These are phyloP conservation scores for Sarcophaga caerulescens DNA, from an alignment of 2,888 invertebrate species.

Conservation along the genomic window DNA sequence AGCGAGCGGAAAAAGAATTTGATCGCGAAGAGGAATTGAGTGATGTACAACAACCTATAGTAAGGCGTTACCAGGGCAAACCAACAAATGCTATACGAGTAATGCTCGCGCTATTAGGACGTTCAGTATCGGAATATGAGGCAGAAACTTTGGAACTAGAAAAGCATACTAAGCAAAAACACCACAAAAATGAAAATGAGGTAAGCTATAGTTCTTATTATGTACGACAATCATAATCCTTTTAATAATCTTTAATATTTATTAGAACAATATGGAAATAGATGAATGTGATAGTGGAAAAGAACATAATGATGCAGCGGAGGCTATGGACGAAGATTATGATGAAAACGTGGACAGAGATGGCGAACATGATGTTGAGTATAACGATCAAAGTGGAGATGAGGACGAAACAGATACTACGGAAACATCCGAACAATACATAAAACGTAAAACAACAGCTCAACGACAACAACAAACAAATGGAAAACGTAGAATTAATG, in stretches of 20 bases:
- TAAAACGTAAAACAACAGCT: conserved; percentile 42
- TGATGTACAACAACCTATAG: conserved; percentile 74
- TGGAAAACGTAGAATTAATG: conserved; percentile 27
- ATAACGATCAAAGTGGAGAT: conserved; percentile 34
- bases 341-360: conserved; percentile 63
- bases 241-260: background rate
- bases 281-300: conserved; percentile 58
- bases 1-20: conserved; percentile 81
- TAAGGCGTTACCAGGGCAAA: conserved; percentile 78
- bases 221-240: too few relatives aligned
- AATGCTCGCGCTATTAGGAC: conserved; percentile 77
- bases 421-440: conserved; percentile 58
- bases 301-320: conserved; percentile 29
- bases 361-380: conserved; percentile 43
- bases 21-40: conserved; percentile 79
- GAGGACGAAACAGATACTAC: conserved; percentile 67
- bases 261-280: conserved; percentile 47
- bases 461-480: conserved; percentile 6
- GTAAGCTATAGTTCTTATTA: too few relatives aligned
- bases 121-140: conserved; percentile 72
- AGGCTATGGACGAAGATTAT: conserved; percentile 21
- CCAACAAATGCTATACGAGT: conserved; percentile 81
- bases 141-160: conserved; percentile 41
- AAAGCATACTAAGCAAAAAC: conserved; percentile 65
- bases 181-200: conserved; percentile 57